phyloP scores from a whole-genome alignment of 2,113 vertebrate genomes.

The Psephotus haematonotus region DNA sequence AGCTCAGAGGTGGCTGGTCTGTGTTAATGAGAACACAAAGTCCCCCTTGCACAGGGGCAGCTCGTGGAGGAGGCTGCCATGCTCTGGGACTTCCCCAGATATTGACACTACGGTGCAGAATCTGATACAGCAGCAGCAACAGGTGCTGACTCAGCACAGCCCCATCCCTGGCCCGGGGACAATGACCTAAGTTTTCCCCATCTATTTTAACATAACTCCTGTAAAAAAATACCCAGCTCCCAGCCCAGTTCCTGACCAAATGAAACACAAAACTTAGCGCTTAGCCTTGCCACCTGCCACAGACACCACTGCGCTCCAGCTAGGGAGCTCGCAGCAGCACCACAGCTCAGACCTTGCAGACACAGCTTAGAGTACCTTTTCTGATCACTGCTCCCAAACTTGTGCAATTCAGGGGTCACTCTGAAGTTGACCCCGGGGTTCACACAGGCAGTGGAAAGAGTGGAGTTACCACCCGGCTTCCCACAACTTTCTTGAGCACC shows the following conservation, averaged over 20 bases:
- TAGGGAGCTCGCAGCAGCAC: neutral
- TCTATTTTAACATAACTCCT: neutral
- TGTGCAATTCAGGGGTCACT: neutral
- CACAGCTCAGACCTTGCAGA: neutral
- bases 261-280: neutral
- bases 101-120: neutral
- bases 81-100: neutral
- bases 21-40: neutral
- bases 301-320: neutral
- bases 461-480: neutral
- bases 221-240: neutral
- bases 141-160: neutral
- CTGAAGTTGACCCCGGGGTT: neutral
- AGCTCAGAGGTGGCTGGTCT: neutral
- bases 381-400: neutral
- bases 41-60: neutral
- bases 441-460: neutral
- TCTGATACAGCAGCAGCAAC: neutral
- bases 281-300: neutral
- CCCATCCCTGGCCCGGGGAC: neutral
- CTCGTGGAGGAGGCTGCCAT: neutral
- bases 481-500: neutral
- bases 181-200: neutral
- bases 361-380: neutral
- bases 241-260: neutral